Evolutionary conservation across 2,888 invertebrate genomes (phyloP).

Genomic region (Fissipunctia ypsillon): DNA sequence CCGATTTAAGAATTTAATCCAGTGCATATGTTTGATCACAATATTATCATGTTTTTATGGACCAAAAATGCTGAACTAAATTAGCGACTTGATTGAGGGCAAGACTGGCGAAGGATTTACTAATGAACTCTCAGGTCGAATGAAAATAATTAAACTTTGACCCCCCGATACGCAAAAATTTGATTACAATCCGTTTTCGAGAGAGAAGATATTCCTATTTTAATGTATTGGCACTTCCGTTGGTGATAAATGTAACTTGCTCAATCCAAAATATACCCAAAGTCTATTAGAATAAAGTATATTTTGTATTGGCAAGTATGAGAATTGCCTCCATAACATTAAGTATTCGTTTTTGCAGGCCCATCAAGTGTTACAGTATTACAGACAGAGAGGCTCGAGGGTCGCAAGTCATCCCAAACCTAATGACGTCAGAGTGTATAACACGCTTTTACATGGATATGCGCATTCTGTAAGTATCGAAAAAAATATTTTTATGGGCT

Average conservation of each 20-base stretch:
- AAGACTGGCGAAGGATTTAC: neutral
- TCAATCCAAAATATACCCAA: neutral
- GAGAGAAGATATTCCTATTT: neutral
- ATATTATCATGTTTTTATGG: slow-evolving; percentile 1
- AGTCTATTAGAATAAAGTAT: fast-evolving
- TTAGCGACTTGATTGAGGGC: neutral
- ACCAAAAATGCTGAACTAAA: neutral
- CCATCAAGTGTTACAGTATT: slow-evolving; percentile 84
- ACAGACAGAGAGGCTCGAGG: slow-evolving; percentile 77
- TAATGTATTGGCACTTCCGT: neutral
- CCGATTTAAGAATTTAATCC: slow-evolving; percentile 22
- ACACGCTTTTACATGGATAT: slow-evolving; percentile 93
- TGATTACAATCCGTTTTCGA: neutral
- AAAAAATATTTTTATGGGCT: too few species aligned
- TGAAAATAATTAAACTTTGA: neutral
- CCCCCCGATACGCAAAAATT: neutral
- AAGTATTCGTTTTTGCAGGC: slow-evolving; percentile 71
- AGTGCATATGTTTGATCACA: neutral
- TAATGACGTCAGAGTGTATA: slow-evolving; percentile 91
- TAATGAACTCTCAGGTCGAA: neutral
- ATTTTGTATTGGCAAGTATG: neutral
- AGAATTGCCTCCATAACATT: neutral
- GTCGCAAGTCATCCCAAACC: slow-evolving; percentile 78
- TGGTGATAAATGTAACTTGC: neutral
- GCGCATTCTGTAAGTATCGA: slow-evolving; percentile 89